These are phyloP conservation scores for Azorinus chamasolen DNA, from an alignment of 2,888 invertebrate genomes.

Conservation along the genomic window DNA sequence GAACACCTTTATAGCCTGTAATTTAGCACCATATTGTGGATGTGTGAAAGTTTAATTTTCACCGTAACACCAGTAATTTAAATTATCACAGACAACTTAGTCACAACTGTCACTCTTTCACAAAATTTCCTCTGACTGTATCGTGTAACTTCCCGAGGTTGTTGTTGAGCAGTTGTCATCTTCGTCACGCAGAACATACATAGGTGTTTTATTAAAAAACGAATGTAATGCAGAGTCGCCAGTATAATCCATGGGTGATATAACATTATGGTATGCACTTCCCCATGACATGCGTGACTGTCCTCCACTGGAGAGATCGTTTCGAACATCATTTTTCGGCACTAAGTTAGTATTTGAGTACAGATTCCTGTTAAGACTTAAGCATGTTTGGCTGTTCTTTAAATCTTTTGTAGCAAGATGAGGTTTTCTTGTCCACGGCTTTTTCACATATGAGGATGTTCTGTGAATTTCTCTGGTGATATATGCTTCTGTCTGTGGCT, in stretches of 20 bases:
- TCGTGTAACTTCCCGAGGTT: conserved; percentile 63
- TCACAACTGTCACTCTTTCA: conserved; percentile 16
- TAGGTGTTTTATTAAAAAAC: conserved; percentile 61
- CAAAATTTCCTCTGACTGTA: conserved; percentile 63
- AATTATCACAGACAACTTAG: conserved; percentile 19
- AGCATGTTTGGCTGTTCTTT: conserved; percentile 27
- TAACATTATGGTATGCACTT: conserved; percentile 38
- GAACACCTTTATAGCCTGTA: conserved; percentile 15
- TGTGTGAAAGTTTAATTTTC: conserved; percentile 13
- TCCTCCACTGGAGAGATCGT: conserved; percentile 27
- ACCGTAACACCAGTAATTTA: background rate
- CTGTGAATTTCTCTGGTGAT: conserved; percentile 24
- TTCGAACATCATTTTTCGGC: conserved; percentile 41
- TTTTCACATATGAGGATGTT: conserved; percentile 43
- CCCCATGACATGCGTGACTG: conserved; percentile 52
- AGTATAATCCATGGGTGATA: conserved; percentile 57
- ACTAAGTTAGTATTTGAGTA: conserved; percentile 18
- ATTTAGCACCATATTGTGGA: conserved; percentile 5
- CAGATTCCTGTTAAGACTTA: conserved; percentile 41
- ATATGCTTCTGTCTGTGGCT: conserved; percentile 32
- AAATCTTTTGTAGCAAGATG: conserved; percentile 45
- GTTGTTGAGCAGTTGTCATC: conserved; percentile 64
- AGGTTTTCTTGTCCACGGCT: conserved; percentile 58
- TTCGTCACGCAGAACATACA: conserved; percentile 36
- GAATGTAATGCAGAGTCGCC: conserved; percentile 63